Percentiles rank a stretch among this genome's conserved stretches.
Evolutionary conservation across 2,888 invertebrate species (phyloP).

Genomic region (Nyleta sp.): DNA sequence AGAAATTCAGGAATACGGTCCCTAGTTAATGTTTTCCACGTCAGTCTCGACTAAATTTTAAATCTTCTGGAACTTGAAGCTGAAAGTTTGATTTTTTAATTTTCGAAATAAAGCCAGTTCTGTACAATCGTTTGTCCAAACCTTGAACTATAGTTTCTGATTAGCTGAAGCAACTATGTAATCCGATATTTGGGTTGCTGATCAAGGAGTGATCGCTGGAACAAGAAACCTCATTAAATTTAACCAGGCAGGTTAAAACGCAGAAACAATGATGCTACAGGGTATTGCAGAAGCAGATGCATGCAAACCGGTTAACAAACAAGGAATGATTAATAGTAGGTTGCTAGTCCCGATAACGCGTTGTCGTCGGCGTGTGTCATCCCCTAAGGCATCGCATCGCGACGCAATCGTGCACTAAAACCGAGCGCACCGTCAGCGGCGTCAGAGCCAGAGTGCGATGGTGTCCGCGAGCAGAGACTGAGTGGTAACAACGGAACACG

Average conservation of each 20-base stretch:
- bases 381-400: slow-evolving; percentile 74
- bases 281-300: slow-evolving; percentile 75
- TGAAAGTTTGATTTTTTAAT: too few species aligned
- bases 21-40: too few species aligned
- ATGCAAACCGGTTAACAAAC: slow-evolving; percentile 79
- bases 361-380: slow-evolving; percentile 72
- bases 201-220: slow-evolving; percentile 2
- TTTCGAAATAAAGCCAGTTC: too few species aligned
- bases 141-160: too few species aligned
- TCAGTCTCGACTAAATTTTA: too few species aligned
- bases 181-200: neutral
- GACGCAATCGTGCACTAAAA: slow-evolving; percentile 71
- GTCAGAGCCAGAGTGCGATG: slow-evolving; percentile 52
- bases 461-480: slow-evolving; percentile 64
- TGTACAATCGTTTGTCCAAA: too few species aligned
- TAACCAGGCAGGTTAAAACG: slow-evolving; percentile 35
- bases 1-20: too few species aligned
- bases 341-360: slow-evolving; percentile 77
- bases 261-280: slow-evolving; percentile 54
- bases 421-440: slow-evolving; percentile 57
- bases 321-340: slow-evolving; percentile 80
- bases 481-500: slow-evolving; percentile 70
- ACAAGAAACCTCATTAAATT: slow-evolving; percentile 42
- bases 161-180: neutral
- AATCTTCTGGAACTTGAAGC: too few species aligned